Evolutionary conservation across 2,113 vertebrate species (phyloP).

Genomic region (Carettochelys insculpta): DNA sequence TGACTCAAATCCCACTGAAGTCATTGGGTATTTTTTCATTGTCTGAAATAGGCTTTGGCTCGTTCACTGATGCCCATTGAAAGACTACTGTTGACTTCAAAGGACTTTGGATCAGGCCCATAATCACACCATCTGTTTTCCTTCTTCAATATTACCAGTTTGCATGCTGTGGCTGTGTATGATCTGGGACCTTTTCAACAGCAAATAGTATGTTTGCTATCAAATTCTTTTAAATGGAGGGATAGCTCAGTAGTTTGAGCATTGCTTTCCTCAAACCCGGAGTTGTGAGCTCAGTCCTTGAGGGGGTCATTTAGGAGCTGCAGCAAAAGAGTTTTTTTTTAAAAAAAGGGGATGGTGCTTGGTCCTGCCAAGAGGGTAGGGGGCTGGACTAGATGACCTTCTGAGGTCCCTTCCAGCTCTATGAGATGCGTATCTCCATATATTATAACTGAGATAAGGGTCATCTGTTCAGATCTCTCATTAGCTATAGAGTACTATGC

Average conservation of each 20-base stretch:
- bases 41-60: neutral
- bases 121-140: neutral
- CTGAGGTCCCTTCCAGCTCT: no score
- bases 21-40: neutral
- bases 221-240: neutral
- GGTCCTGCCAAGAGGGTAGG: no score
- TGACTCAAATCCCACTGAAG: neutral
- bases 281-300: no score
- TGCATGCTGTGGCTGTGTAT: neutral
- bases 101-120: neutral
- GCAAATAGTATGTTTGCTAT: neutral
- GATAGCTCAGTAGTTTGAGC: no score
- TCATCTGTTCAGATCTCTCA: neutral
- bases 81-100: neutral
- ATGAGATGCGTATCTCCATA: no score
- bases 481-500: neutral
- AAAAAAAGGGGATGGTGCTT: no score
- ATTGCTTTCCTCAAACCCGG: no score
- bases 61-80: neutral
- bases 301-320: no score
- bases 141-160: neutral
- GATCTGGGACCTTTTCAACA: neutral
- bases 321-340: no score
- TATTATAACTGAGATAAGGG: constrained; percentile 17
- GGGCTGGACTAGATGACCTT: no score